phyloP scores from a whole-genome alignment of 2,888 invertebrate species.

The Pseudeuparius sepicola region DNA sequence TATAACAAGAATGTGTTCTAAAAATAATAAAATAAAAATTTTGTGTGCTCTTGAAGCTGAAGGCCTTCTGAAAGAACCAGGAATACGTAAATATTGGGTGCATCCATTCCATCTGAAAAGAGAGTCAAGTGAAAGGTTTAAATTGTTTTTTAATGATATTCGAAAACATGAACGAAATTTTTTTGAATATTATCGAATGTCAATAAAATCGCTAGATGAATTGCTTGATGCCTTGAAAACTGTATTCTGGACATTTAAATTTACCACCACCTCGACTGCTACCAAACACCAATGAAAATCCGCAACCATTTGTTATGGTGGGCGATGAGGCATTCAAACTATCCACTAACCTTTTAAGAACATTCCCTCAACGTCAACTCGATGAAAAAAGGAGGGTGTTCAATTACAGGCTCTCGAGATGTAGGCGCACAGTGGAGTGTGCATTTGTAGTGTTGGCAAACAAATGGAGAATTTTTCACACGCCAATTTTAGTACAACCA shows the following conservation, averaged over 20 bases:
- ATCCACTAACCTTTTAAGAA: constrained; percentile 12
- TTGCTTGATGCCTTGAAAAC: no score
- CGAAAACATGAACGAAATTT: no score
- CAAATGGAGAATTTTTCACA: constrained; percentile 17
- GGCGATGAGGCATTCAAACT: constrained; percentile 18
- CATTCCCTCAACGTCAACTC: constrained; percentile 12
- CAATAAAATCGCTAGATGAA: no score
- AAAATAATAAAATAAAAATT: no score
- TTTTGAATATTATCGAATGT: no score
- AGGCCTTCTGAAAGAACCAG: no score
- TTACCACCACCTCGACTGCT: constrained; percentile 16
- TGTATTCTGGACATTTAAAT: constrained; percentile 16
- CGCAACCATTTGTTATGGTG: constrained; percentile 17
- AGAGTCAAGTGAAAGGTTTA: no score
- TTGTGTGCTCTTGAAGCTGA: no score
- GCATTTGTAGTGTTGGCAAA: constrained; percentile 19
- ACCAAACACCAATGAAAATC: constrained; percentile 14
- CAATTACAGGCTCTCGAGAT: constrained; percentile 19
- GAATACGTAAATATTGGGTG: no score
- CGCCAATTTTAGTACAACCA: constrained; percentile 14
- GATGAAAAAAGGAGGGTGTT: constrained; percentile 16
- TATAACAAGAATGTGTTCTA: no score
- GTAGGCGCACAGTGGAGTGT: constrained; percentile 17
- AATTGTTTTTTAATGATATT: no score
- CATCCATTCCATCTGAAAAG: no score